Percentiles rank a stretch among this genome's conserved stretches.
Conservation (phyloP, 2,797 vertebrate genomes). For the Ficedula albicollis region DNA sequence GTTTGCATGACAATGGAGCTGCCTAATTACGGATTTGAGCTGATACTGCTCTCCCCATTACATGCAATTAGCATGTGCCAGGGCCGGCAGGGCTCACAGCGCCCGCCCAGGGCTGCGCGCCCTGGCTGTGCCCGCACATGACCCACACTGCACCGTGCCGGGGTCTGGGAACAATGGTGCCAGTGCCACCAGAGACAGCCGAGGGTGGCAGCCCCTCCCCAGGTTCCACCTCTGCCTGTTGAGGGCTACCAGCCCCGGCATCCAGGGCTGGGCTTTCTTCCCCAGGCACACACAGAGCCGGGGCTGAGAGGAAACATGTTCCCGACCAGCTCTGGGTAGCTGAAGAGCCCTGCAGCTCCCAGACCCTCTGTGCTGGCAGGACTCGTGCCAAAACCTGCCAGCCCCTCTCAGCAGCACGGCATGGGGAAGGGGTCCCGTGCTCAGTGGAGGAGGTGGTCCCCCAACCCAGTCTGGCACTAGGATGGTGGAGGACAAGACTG, state of each 20-base stretch:
- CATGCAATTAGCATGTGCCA: constrained; percentile 63
- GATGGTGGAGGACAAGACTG: too few species aligned
- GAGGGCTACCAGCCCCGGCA: not conserved
- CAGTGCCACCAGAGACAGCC: not conserved
- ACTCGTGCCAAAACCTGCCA: not conserved
- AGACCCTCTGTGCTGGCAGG: fast-evolving
- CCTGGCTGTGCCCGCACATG: not conserved
- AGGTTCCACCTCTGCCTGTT: not conserved
- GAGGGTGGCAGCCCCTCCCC: not conserved
- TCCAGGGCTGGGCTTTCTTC: not conserved
- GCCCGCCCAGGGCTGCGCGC: not conserved
- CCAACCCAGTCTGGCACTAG: not conserved
- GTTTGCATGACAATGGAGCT: constrained; percentile 71
- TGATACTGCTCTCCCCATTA: constrained; percentile 62
- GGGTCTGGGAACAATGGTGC: not conserved
- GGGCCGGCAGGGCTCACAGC: not conserved
- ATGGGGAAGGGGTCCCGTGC: fast-evolving
- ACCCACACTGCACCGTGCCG: fast-evolving
- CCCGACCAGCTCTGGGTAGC: fast-evolving
- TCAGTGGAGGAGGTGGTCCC: fast-evolving
- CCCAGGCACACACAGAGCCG: not conserved
- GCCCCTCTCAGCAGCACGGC: not conserved
- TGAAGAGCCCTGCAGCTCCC: not conserved
- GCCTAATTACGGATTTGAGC: constrained; percentile 69
- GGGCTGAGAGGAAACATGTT: not conserved